Evolutionary conservation across 2,113 vertebrate genomes (phyloP).

Genomic region (Numida meleagris): DNA sequence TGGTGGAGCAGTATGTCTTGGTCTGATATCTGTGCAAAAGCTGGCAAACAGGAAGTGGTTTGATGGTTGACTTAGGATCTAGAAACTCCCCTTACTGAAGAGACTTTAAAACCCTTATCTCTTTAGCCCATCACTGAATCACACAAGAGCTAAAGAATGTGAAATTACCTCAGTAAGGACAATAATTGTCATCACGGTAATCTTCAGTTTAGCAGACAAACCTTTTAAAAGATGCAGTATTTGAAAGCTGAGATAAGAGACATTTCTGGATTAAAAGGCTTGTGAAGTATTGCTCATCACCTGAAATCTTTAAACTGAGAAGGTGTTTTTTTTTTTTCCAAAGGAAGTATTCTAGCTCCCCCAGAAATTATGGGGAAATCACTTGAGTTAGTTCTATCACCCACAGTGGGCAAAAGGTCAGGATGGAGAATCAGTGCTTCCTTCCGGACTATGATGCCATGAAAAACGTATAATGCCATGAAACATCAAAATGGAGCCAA

Average conservation of each 20-base stretch:
- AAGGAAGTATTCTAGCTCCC: neutral
- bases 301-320: neutral
- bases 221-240: neutral
- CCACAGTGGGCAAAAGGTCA: neutral
- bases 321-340: neutral
- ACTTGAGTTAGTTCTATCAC: neutral
- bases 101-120: neutral
- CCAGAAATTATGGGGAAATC: neutral
- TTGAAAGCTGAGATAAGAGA: neutral
- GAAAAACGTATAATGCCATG: neutral
- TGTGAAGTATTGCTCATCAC: neutral
- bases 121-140: neutral
- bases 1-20: neutral
- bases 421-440: neutral
- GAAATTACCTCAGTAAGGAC: neutral
- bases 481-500: neutral
- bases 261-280: neutral
- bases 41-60: neutral
- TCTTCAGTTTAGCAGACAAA: neutral
- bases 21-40: neutral
- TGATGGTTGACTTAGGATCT: neutral
- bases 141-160: neutral
- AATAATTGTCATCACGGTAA: neutral
- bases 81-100: neutral
- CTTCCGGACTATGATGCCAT: neutral